Evolutionary conservation across 2,113 vertebrate genomes (phyloP).

Genomic region (Dascyllus trimaculatus): DNA sequence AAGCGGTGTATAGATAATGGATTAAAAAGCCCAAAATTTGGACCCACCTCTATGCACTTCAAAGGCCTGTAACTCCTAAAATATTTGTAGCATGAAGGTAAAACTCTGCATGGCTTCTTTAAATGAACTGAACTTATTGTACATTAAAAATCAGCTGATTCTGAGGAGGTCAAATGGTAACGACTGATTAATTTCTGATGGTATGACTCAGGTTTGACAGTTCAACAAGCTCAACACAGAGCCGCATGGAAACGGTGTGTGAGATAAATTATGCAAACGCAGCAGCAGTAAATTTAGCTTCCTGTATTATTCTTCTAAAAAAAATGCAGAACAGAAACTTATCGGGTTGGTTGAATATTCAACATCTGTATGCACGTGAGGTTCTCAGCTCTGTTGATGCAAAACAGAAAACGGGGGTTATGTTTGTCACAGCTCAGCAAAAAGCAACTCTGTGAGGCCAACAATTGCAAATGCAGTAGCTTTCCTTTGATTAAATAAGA

Average conservation of each 20-base stretch:
- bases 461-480: neutral
- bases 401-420: neutral
- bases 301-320: neutral
- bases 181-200: too few species aligned
- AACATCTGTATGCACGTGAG: too few species aligned
- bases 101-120: too few species aligned
- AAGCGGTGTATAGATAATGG: too few species aligned
- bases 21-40: too few species aligned
- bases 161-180: too few species aligned
- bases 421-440: neutral
- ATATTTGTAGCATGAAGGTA: too few species aligned
- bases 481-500: slow-evolving; percentile 15
- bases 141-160: neutral
- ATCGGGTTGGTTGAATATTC: too few species aligned
- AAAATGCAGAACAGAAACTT: neutral
- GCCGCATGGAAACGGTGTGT: neutral
- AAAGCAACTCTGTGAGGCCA: neutral
- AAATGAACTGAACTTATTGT: neutral
- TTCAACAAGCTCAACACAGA: neutral
- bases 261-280: neutral
- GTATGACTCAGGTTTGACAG: too few species aligned
- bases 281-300: neutral
- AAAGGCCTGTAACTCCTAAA: too few species aligned
- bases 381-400: neutral
- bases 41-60: too few species aligned